These are phyloP conservation scores for Rhegmatorhina hoffmannsi DNA, from an alignment of 2,113 vertebrate species.

Conservation along the genomic window DNA sequence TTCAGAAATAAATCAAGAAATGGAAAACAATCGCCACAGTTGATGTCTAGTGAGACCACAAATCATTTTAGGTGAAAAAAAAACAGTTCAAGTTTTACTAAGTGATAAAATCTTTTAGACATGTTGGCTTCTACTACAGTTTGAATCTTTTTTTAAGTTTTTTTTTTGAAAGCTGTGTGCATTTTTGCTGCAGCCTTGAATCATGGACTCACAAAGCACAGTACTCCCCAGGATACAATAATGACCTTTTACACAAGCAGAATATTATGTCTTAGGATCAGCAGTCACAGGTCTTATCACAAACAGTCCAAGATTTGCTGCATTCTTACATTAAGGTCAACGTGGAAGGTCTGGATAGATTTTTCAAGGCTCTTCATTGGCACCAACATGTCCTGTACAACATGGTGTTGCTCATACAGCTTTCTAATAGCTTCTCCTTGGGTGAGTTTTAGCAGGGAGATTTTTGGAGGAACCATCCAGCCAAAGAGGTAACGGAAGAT, in stretches of 20 bases:
- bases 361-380: conserved; percentile 88
- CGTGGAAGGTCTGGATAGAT: conserved; percentile 87
- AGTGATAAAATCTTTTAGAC: neutral
- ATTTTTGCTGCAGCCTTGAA: neutral
- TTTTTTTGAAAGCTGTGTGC: neutral
- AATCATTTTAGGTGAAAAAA: neutral
- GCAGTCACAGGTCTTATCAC: neutral
- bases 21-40: neutral
- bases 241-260: neutral
- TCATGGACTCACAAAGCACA: neutral
- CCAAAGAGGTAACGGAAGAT: conserved; percentile 93
- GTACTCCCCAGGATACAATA: neutral
- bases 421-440: conserved; percentile 94
- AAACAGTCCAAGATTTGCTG: neutral
- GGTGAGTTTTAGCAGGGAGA: conserved; percentile 94
- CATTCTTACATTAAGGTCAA: conserved; percentile 84
- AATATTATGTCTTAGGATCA: neutral
- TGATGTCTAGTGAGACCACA: neutral
- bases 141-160: neutral
- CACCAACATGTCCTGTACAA: conserved; percentile 97
- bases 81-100: neutral
- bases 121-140: neutral
- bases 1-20: neutral
- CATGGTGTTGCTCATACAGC: conserved; percentile 95
- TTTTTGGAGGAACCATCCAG: conserved; percentile 99